Evolutionary conservation across 2,113 vertebrate genomes (phyloP).

Genomic region (Pterocles burchelli): DNA sequence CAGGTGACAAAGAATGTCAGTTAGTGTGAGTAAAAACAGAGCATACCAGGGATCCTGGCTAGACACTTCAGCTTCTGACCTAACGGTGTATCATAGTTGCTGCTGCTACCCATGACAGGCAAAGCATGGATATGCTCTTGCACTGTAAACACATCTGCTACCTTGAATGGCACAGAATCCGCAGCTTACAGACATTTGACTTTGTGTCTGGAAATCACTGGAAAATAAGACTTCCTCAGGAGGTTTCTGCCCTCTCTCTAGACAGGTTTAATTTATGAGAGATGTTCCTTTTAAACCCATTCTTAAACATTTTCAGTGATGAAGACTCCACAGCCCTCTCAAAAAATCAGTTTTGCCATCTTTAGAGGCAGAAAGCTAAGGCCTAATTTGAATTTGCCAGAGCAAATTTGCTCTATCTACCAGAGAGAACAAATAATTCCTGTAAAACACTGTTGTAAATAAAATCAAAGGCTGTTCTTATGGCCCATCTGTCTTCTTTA

Average conservation of each 20-base stretch:
- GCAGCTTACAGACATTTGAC: background rate
- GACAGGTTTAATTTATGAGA: conserved; percentile 5
- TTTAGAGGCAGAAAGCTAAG: background rate
- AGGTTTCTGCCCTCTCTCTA: background rate
- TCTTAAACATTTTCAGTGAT: conserved; percentile 17
- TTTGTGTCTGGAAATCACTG: background rate
- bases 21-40: background rate
- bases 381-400: background rate
- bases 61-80: background rate
- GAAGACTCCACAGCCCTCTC: background rate
- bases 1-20: background rate
- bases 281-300: background rate
- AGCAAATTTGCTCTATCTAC: background rate
- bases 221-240: conserved; percentile 17
- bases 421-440: conserved; percentile 44
- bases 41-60: background rate
- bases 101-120: background rate
- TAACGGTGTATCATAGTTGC: background rate
- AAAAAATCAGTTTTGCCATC: background rate
- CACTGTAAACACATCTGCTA: background rate
- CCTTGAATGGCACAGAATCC: background rate
- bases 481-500: conserved; percentile 51
- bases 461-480: conserved; percentile 43
- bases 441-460: conserved; percentile 45
- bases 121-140: background rate